Conservation (phyloP, 2,113 vertebrate species). For the Syngnathus scovelli region DNA sequence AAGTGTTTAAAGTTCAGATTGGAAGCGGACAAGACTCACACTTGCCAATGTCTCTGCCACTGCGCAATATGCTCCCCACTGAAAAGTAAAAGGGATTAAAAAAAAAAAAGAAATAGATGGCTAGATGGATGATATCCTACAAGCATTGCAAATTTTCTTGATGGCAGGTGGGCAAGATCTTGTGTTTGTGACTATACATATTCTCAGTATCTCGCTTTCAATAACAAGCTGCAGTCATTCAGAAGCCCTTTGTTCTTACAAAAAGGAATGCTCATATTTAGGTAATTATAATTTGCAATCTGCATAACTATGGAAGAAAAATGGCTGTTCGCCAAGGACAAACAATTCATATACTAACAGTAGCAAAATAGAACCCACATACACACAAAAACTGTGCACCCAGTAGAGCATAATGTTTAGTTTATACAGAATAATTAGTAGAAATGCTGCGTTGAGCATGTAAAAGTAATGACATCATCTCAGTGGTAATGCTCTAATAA, state of each 20-base stretch:
- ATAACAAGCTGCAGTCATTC: conserved; percentile 22
- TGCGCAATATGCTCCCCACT: conserved; percentile 45
- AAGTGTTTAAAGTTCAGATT: conserved; percentile 53
- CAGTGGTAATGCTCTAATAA: conserved; percentile 22
- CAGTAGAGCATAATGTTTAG: background rate
- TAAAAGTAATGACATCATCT: conserved; percentile 39
- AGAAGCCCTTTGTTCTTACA: conserved; percentile 28
- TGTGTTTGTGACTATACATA: conserved; percentile 43
- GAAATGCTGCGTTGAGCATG: conserved; percentile 16
- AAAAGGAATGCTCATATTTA: conserved; percentile 57
- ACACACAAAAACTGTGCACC: background rate
- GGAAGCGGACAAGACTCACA: conserved; percentile 51
- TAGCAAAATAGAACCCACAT: background rate
- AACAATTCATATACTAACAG: conserved; percentile 22
- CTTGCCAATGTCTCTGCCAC: conserved; percentile 40
- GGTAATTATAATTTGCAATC: conserved; percentile 59
- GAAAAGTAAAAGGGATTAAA: conserved; percentile 11
- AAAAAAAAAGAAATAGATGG: background rate
- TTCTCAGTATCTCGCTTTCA: conserved; percentile 37
- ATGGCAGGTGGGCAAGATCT: conserved; percentile 39
- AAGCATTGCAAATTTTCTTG: conserved; percentile 50
- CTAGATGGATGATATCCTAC: conserved; percentile 3
- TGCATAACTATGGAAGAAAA: conserved; percentile 63
- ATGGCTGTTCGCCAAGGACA: conserved; percentile 53
- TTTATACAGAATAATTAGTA: conserved; percentile 6